Conservation (phyloP, 2,888 invertebrate species). For the Hemicrepidius hirtus region DNA sequence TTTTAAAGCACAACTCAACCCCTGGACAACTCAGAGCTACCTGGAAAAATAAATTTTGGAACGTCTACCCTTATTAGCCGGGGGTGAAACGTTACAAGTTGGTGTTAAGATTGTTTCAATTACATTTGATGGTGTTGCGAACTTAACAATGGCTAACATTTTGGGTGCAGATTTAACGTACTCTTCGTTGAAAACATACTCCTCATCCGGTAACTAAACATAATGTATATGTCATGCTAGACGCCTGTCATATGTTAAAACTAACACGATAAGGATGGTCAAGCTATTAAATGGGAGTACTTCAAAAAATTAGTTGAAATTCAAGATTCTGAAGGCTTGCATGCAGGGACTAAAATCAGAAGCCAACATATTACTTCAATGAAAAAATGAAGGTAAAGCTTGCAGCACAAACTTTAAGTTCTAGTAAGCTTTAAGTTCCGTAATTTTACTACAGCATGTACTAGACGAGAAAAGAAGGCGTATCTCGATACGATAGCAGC, state of each 20-base stretch:
- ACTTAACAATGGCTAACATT: constrained; percentile 48
- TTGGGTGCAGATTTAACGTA: constrained; percentile 36
- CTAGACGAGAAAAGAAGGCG: too few relatives aligned
- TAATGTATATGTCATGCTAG: constrained; percentile 52
- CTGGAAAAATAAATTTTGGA: too few relatives aligned
- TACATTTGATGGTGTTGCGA: constrained; percentile 59
- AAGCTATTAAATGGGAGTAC: constrained; percentile 55
- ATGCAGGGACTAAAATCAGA: constrained; percentile 55
- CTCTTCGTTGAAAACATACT: constrained; percentile 46
- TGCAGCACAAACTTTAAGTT: constrained; percentile 58
- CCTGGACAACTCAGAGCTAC: too few relatives aligned
- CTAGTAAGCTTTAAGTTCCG: too few relatives aligned
- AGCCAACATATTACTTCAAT: constrained; percentile 41
- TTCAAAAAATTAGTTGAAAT: constrained; percentile 54
- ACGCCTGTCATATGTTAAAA: constrained; percentile 60
- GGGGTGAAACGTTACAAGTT: too few relatives aligned
- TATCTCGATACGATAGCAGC: too few relatives aligned
- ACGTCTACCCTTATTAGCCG: too few relatives aligned
- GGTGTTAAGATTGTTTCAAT: constrained; percentile 51
- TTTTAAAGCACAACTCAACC: too few relatives aligned
- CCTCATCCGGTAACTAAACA: constrained; percentile 54
- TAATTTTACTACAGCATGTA: too few relatives aligned
- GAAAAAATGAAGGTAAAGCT: constrained; percentile 60
- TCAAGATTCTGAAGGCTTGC: constrained; percentile 57
- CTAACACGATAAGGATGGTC: constrained; percentile 50